Base-by-base conservation (phyloP, 2,888 invertebrate species). In the Matsumyia berberina region DNA sequence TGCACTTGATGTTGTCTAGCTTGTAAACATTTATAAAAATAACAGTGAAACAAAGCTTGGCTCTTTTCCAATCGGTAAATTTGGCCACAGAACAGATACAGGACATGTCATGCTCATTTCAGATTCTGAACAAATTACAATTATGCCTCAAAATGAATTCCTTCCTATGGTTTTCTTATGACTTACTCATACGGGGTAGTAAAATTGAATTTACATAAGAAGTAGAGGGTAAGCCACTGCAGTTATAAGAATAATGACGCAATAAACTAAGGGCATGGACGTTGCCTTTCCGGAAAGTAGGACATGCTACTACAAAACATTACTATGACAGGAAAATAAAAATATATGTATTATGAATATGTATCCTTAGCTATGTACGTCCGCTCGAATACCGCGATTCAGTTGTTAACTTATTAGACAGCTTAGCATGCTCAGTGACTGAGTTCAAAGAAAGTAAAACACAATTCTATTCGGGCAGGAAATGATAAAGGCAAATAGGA, bases 61-160 rank as follows among this genome's bases (percentile, higher is more conserved):
- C 46, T 19, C 0, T 46, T 11, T 46, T 17, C 46, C 46, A 46
- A 46, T 7, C 46, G 17, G 15, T 19, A 42, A 42, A 15, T 24
- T 24, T 24, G 24, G 24, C 4, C 24, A 24, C 6, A 19, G 19
- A 46, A 46, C 17, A n/a, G n/a, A 17, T 46, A 9, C 17, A 46
- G n/a, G n/a, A n/a, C 12, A 57, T 37, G 8, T 57, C 11, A 6
- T 11, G 17, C 5, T 12, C 33, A 24, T 8, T 24, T 12, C 11
- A 2, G 17, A 29, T 29, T 72, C 60, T 72, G 46, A 60, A 72
- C 60, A 72, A 58, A 60, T 58, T 37, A 70, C 58, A 15, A 49
- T 24, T 49, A 9, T 5, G 58, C 49, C 24, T 12, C 46, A 35
- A 5, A 15, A n/a, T 42, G 24, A 11, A 58, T 31, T 3, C 17